Percentiles rank a stretch among this genome's conserved stretches.
Conservation (phyloP, 2,888 invertebrate genomes). For the Acronicta psi region DNA sequence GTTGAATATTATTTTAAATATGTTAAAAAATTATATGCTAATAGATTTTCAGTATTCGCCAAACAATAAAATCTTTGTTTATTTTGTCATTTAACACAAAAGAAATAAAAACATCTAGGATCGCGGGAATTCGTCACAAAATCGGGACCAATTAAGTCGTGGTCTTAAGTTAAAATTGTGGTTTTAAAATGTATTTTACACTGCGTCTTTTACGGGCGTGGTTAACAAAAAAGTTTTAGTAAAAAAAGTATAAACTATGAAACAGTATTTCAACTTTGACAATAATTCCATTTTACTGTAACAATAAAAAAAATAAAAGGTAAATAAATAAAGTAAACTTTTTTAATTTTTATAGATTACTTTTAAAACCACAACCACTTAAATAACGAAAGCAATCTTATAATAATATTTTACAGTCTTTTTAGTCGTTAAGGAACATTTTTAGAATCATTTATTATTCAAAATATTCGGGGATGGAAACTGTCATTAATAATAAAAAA, state of each 20-base stretch:
- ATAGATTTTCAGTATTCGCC: no score
- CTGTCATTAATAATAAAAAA: no score
- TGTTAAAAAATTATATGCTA: no score
- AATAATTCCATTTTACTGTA: no score
- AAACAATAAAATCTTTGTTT: no score
- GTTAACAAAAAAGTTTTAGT: background rate
- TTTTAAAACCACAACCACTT: slow-evolving; percentile 24
- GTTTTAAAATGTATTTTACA: slow-evolving; percentile 35
- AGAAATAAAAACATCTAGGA: slow-evolving; percentile 19
- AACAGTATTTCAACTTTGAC: no score
- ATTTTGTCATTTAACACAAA: background rate
- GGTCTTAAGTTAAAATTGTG: slow-evolving; percentile 25
- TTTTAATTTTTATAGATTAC: no score
- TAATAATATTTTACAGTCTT: slow-evolving; percentile 37
- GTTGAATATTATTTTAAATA: background rate
- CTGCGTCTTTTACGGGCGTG: slow-evolving; percentile 42
- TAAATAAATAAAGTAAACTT: no score
- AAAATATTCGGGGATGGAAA: slow-evolving; percentile 30
- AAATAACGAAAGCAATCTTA: slow-evolving; percentile 29
- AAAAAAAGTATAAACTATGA: no score
- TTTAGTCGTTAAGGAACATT: slow-evolving; percentile 35
- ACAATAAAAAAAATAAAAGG: no score
- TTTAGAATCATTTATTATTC: slow-evolving; percentile 34
- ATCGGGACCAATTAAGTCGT: slow-evolving; percentile 53
- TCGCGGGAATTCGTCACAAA: slow-evolving; percentile 51